Evolutionary conservation across 1,140 invertebrate genomes (phyloP).

Genomic region (Hirudo medicinalis): DNA sequence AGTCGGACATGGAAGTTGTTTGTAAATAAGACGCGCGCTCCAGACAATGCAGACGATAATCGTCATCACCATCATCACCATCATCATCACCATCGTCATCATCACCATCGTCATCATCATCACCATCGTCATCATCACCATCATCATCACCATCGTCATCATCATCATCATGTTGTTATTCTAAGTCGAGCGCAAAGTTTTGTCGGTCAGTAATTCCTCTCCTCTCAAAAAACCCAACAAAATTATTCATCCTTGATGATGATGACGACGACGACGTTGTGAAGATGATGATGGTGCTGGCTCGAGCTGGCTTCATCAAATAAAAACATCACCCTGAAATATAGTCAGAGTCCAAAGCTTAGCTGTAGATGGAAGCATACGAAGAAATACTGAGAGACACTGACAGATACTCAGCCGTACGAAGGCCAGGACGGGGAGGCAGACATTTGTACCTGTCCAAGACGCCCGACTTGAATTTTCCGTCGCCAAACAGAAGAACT

Average conservation of each 20-base stretch:
- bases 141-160: not conserved
- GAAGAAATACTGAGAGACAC: not conserved
- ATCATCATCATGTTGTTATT: slow-evolving; percentile 38
- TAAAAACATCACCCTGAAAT: no score
- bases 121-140: not conserved
- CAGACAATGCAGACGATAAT: no score
- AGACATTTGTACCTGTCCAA: no score
- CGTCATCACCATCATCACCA: no score
- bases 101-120: no score
- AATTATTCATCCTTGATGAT: slow-evolving; percentile 87
- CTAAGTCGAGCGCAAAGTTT: slow-evolving; percentile 94
- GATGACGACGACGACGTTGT: not conserved
- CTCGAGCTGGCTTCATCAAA: no score
- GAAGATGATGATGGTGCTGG: no score
- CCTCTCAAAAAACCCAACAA: slow-evolving; percentile 98
- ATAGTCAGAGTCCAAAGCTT: no score
- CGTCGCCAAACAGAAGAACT: not conserved
- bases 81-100: no score
- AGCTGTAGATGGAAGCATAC: not conserved
- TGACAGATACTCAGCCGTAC: not conserved
- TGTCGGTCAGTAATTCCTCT: slow-evolving; percentile 93
- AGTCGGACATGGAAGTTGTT: no score
- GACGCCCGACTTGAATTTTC: not conserved
- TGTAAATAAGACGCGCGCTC: no score
- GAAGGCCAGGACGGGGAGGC: not conserved